These are phyloP conservation scores for Gymnocheta viridis DNA, from an alignment of 2,888 invertebrate species.

Conservation along the genomic window DNA sequence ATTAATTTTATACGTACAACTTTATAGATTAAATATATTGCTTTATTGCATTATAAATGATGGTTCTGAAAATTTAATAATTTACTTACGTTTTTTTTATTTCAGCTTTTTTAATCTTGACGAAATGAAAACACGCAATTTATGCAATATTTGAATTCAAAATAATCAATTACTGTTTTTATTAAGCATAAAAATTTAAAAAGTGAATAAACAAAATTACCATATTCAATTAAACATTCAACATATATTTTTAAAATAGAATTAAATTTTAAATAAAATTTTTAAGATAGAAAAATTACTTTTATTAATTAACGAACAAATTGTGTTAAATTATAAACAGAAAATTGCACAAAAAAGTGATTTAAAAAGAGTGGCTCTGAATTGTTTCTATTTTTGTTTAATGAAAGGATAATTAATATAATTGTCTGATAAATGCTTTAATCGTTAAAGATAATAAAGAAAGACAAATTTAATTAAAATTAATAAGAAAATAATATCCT, in stretches of 20 bases:
- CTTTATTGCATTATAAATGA: too few relatives aligned
- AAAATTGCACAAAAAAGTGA: conserved; percentile 42
- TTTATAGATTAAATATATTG: too few relatives aligned
- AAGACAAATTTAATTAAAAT: neutral
- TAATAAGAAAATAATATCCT: conserved; percentile 4
- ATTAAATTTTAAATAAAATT: neutral
- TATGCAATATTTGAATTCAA: conserved; percentile 53
- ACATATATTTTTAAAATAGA: conserved; percentile 11
- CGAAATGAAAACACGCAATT: conserved; percentile 29
- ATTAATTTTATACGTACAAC: too few relatives aligned
- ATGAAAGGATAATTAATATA: conserved; percentile 3
- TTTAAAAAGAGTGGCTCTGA: neutral
- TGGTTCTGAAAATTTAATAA: neutral
- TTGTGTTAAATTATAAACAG: neutral
- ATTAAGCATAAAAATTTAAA: conserved; percentile 45
- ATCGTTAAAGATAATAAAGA: conserved; percentile 37
- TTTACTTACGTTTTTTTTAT: conserved; percentile 22
- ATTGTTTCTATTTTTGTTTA: conserved; percentile 12
- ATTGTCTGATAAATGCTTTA: conserved; percentile 55
- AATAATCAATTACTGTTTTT: conserved; percentile 61
- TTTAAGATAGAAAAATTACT: neutral
- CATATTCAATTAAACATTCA: conserved; percentile 17
- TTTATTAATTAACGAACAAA: neutral
- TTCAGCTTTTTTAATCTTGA: neutral
- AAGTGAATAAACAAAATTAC: conserved; percentile 50